Base-by-base conservation (phyloP, 1,140 invertebrate genomes). In the Plodia interpunctella region DNA sequence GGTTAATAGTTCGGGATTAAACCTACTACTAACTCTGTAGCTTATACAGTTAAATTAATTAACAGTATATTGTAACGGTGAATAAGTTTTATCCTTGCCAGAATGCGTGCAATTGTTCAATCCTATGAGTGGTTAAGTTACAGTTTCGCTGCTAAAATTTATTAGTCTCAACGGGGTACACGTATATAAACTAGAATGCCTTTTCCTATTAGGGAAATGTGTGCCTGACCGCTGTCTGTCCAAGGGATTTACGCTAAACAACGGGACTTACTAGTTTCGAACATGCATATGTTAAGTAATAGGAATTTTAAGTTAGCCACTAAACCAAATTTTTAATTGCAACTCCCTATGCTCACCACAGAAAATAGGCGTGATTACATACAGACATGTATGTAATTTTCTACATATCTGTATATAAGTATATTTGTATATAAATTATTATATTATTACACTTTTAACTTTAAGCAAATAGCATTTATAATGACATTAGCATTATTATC, bases 11-110 rank as follows among this genome's bases (percentile, higher is more conserved):
- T 61, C 58, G 57, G 57, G 51, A 63, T 68, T 57, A 64, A 63
- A 64, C 66, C 62, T 68, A 64, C 61, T 66, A 49, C 35, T 30
- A 57, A 63, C 57, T 57, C 28, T 57, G 53, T 61, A 52, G 55
- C 52, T 59, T 55, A 57, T 57, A 13, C 53, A 30, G 60, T 65
- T 65, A 61, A 66, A 69, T 74, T 74, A 71, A 67, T 67, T 65
- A 56, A 59, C 28, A 61, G 9, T 17, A 18, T 17, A 44, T 61
- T 56, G 59, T 61, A 55, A 35, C 54, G 2, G 52, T 60, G 49
- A 57, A 35, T 57, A 49, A 20, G 59, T 53, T 21, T 55, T 50
- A 50, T 49, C 25, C 13, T 3, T 50, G 17, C 35, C 20, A 51
- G 30, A 60, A 60, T 55, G 59, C 53, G 53, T 50, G 21, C 53